Percentiles rank a stretch among this genome's conserved stretches.
These are phyloP conservation scores for Pammene fasciana DNA, from an alignment of 2,888 invertebrate genomes.

Conservation along the genomic window DNA sequence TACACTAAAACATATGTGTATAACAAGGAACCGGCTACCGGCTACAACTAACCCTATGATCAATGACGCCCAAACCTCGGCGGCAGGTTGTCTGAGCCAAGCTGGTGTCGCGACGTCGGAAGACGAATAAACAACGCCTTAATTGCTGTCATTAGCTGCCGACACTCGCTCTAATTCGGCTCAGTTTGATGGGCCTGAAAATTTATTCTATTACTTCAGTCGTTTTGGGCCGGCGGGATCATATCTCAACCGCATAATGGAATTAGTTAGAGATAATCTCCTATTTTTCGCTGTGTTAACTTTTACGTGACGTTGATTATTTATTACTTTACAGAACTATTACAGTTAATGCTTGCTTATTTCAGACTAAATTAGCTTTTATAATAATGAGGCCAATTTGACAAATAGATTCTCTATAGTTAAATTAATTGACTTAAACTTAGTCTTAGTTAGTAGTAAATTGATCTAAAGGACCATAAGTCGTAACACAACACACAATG, in stretches of 20 bases:
- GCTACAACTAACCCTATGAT: background rate
- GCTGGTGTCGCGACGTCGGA: conserved; percentile 45
- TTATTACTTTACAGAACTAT: background rate
- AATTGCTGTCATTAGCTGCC: conserved; percentile 64
- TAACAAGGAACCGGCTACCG: no score
- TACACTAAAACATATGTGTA: no score
- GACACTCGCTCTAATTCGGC: conserved; percentile 62
- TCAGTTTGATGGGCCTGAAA: conserved; percentile 65
- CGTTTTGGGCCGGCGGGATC: conserved; percentile 41
- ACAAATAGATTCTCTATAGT: background rate
- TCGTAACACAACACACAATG: background rate
- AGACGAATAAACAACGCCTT: conserved; percentile 57
- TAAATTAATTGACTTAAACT: background rate
- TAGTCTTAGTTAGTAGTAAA: background rate
- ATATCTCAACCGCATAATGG: conserved; percentile 32
- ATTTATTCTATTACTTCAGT: conserved; percentile 62
- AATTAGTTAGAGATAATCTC: conserved; percentile 25
- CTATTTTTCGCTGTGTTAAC: conserved; percentile 6
- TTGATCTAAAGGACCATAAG: background rate
- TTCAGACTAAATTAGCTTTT: background rate
- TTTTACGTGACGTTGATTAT: background rate
- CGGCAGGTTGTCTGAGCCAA: conserved; percentile 23
- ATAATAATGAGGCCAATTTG: background rate
- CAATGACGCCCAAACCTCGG: conserved; percentile 1
- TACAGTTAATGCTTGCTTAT: background rate